Evolutionary conservation across 2,113 vertebrate genomes (phyloP), one percentile per base, ranked within the genome.

Genomic region (Trochalopteron elliotii): DNA sequence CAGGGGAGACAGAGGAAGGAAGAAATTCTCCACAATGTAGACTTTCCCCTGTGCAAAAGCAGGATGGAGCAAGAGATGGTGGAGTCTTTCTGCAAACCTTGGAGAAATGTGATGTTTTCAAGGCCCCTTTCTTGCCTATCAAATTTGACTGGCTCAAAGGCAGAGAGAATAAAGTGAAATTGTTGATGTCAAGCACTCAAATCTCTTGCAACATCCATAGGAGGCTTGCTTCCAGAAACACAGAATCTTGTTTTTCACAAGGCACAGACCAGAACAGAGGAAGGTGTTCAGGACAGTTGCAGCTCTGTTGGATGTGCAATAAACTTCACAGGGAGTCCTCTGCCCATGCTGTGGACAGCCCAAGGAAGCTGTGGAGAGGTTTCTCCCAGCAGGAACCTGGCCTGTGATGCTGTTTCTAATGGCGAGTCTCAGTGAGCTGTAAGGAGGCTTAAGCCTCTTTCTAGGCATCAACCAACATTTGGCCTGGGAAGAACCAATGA

Each of bases 401-500:
- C 44, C 33, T 44, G 3, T 15, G n/a, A 42, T 67, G 52, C 35
- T 77, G 47, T 21, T 80, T 53, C 60, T 88, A 12, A 40, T 17
- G 22, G 22, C 74, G 75, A 74, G 6, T 40, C 52, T 47, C 63
- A 40, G 9, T 13, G 44, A 63, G 52, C 60, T 68, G 45, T 7
- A 59, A 28, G 25, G 64, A 94, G 42, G 50, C 47, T 89, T 87
- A 55, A 94, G 47, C 50, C 57, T 96, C 69, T 91, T 97, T 95
- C 93, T 87, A 97, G 71, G 85, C 87, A 96, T 61, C 90, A 87
- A 88, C 75, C 57, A 92, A 52, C 57, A 42, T 60, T 89, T 95
- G 86, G 91, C 91, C 75, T 57, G 42, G 31, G 68, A 83, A 96
- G 59, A 91, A 19, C n/a, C 89, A 87, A 78, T 97, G 86, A 97